phyloP scores from a whole-genome alignment of 2,888 invertebrate species.

The Cordilura impudica region DNA sequence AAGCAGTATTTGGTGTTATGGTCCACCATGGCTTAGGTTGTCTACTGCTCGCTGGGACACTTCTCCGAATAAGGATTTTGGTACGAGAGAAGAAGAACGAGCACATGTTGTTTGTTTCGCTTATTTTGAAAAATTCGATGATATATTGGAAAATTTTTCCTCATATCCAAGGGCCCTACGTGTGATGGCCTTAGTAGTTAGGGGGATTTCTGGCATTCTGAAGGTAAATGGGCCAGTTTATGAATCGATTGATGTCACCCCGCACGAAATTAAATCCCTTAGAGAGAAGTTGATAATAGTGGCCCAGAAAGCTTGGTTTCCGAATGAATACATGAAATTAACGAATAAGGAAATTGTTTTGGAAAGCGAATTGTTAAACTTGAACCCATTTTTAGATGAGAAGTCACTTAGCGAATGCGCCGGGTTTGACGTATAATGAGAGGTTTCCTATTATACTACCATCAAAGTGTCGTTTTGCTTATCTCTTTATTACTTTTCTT shows the following conservation, averaged over 20 bases:
- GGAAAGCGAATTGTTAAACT: neutral
- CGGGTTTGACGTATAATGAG: neutral
- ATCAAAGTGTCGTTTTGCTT: no score
- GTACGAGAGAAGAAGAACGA: neutral
- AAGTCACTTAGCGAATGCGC: neutral
- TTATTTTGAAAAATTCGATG: neutral
- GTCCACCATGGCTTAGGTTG: neutral
- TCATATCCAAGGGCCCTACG: neutral
- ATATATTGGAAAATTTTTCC: neutral
- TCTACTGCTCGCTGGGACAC: neutral
- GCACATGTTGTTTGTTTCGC: neutral
- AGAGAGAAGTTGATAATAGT: neutral
- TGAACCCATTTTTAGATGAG: slow-evolving; percentile 11
- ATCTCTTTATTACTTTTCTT: no score
- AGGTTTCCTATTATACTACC: neutral
- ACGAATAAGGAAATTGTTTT: neutral
- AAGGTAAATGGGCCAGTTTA: neutral
- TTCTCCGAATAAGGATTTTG: neutral
- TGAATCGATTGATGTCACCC: neutral
- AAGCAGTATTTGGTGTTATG: slow-evolving; percentile 1
- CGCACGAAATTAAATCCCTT: neutral
- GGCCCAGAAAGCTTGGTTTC: neutral
- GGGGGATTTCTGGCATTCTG: neutral
- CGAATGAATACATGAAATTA: neutral
- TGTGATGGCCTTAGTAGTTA: neutral